Conservation (phyloP, 2,888 invertebrate species). For the Ferrisia virgata region DNA sequence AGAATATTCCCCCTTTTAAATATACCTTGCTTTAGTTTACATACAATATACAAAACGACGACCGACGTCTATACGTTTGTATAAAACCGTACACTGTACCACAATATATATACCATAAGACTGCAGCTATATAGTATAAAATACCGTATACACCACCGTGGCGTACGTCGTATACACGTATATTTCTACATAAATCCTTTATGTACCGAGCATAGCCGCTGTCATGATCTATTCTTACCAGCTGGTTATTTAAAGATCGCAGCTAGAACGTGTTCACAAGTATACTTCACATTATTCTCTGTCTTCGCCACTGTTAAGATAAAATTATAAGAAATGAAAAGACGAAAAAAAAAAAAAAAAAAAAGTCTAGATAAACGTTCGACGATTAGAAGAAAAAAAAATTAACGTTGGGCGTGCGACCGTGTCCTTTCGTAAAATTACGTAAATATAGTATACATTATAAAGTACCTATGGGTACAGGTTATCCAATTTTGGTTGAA, state of each 20-base stretch:
- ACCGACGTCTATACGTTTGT: not conserved
- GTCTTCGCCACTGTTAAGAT: not conserved
- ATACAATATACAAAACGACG: not conserved
- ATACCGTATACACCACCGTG: not conserved
- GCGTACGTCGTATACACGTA: not conserved
- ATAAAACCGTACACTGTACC: not conserved
- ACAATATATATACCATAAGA: not conserved
- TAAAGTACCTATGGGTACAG: not conserved
- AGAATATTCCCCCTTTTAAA: constrained; percentile 21
- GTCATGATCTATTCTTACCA: constrained; percentile 30
- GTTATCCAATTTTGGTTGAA: not conserved
- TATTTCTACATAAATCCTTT: constrained; percentile 19
- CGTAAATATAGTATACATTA: not conserved
- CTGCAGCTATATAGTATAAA: not conserved
- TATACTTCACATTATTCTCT: constrained; percentile 21
- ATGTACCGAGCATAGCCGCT: constrained; percentile 26
- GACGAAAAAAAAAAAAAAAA: no score
- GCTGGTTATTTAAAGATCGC: constrained; percentile 31
- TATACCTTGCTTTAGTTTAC: not conserved
- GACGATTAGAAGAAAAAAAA: not conserved
- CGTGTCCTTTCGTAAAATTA: not conserved
- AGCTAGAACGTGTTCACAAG: constrained; percentile 19
- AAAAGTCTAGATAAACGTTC: not conserved
- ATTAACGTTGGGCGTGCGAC: not conserved
- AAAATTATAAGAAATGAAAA: not conserved